Base-by-base conservation (phyloP, 1,140 invertebrate genomes). In the Drosophila nigromelanica region DNA sequence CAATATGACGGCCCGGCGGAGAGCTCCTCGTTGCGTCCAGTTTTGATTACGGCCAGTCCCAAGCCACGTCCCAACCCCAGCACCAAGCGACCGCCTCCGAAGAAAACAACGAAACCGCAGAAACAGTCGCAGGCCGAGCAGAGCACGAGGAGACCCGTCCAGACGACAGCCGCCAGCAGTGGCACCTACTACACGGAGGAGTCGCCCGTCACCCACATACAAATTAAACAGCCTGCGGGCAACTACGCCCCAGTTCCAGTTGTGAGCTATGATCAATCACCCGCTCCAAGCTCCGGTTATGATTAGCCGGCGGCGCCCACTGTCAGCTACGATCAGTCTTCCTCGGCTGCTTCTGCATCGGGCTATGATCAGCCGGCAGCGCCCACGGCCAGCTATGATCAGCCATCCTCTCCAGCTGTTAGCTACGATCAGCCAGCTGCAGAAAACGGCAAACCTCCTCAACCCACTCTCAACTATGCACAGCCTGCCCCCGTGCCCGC, bases 41-140 rank as follows among this genome's bases (percentile, higher is more conserved):
- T 76, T 0, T 30, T 89, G 14, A 76, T 89, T 0, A 89, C 85
- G 0, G 85, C 85, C 5, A 78, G 77, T 3, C 77, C 85, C n/a
- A 78, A 63, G 24, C 83, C 83, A 4, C 68, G 76, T 4, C 83
- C 83, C 4, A 78, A 74, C 67, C 80, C 80, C 1, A 74, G 10
- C 6, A 80, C 69, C 7, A 89, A 83, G 56, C 66, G 80, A 18
- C 55, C 59, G 10, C 45, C 52, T 0, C 39, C 15, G 2, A 55
- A 50, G 18, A 30, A 43, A 18, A 33, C 42, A 3, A n/a, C 42
- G 11, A 62, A 21, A 14, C 68, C 78, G 1, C n/a, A n/a, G n/a
- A n/a, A n/a, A n/a, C n/a, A n/a, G n/a, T n/a, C n/a, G n/a, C n/a
- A n/a, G n/a, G 27, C 39, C 27, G 58, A 45, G 0, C 67, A 73